Percentiles rank a stretch among this genome's conserved stretches.
Evolutionary conservation across 2,888 invertebrate genomes (phyloP).

Genomic region (Ephialtes manifestator): DNA sequence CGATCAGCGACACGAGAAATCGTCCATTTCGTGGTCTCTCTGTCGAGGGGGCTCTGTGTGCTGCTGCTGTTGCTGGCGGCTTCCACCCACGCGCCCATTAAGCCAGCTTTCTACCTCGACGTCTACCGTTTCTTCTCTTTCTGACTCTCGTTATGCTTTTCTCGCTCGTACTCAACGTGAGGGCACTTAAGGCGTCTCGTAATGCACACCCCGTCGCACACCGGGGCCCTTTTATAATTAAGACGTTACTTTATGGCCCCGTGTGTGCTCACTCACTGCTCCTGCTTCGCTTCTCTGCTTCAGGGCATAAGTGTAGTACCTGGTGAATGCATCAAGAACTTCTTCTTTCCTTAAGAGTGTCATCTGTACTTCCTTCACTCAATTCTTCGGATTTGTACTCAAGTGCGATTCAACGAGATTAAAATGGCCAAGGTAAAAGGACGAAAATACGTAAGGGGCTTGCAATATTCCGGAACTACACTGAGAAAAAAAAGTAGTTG

Average conservation of each 20-base stretch:
- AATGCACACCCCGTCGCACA: slow-evolving; percentile 74
- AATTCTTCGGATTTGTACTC: neutral
- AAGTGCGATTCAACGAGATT: neutral
- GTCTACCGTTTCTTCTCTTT: slow-evolving; percentile 61
- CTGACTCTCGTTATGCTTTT: slow-evolving; percentile 36
- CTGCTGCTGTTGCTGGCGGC: slow-evolving; percentile 72
- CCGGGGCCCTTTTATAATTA: slow-evolving; percentile 81
- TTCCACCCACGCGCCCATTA: slow-evolving; percentile 81
- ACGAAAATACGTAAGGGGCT: neutral
- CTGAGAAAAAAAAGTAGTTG: no score
- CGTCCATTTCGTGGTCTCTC: slow-evolving; percentile 63
- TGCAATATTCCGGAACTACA: no score
- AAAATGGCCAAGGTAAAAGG: neutral
- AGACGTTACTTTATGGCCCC: slow-evolving; percentile 82
- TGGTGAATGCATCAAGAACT: slow-evolving; percentile 42
- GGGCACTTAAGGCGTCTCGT: slow-evolving; percentile 77
- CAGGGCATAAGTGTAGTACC: slow-evolving; percentile 60
- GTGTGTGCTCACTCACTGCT: slow-evolving; percentile 67
- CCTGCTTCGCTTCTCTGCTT: slow-evolving; percentile 62
- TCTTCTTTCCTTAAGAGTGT: neutral
- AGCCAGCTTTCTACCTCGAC: slow-evolving; percentile 67
- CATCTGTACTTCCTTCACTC: slow-evolving; percentile 24
- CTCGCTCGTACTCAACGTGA: slow-evolving; percentile 9
- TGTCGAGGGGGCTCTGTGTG: slow-evolving; percentile 40
- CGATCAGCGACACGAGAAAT: slow-evolving; percentile 67